Conservation (phyloP, 2,113 vertebrate genomes). For the Plecturocebus donacophilus region DNA sequence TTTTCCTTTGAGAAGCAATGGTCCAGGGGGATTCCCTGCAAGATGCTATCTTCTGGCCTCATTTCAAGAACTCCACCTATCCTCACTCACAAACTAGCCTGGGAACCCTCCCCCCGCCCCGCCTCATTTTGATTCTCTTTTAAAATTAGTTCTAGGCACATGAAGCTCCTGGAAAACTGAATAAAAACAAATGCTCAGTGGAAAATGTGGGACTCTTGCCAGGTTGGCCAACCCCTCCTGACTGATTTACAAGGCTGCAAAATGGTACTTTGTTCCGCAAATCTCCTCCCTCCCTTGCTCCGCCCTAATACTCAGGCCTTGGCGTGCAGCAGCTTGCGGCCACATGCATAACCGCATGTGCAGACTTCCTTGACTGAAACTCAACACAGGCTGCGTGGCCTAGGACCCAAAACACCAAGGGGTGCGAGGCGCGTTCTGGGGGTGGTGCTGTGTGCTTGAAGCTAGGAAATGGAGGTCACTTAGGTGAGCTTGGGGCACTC, state of each 20-base stretch:
- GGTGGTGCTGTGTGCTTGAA: not conserved
- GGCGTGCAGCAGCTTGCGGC: not conserved
- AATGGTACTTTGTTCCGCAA: constrained; percentile 76
- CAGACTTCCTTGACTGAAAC: not conserved
- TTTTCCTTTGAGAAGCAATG: not conserved
- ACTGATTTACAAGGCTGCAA: constrained; percentile 82
- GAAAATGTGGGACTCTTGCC: constrained; percentile 53
- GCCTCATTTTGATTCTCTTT: not conserved
- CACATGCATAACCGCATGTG: not conserved
- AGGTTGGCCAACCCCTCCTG: constrained; percentile 80
- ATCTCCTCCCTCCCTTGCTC: constrained; percentile 68
- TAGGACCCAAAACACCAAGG: not conserved
- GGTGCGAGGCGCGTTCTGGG: not conserved
- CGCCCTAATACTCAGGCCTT: constrained; percentile 35
- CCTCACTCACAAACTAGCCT: not conserved
- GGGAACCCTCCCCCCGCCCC: not conserved
- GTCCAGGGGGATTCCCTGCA: not conserved
- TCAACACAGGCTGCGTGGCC: not conserved
- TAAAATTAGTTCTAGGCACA: not conserved
- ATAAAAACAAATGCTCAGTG: constrained; percentile 4
- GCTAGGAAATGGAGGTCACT: not conserved
- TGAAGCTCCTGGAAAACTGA: not conserved
- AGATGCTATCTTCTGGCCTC: not conserved
- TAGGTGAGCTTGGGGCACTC: not conserved
- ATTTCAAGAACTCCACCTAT: not conserved